These are phyloP conservation scores for Burhinus oedicnemus DNA, from an alignment of 2,113 vertebrate genomes.

Conservation along the genomic window DNA sequence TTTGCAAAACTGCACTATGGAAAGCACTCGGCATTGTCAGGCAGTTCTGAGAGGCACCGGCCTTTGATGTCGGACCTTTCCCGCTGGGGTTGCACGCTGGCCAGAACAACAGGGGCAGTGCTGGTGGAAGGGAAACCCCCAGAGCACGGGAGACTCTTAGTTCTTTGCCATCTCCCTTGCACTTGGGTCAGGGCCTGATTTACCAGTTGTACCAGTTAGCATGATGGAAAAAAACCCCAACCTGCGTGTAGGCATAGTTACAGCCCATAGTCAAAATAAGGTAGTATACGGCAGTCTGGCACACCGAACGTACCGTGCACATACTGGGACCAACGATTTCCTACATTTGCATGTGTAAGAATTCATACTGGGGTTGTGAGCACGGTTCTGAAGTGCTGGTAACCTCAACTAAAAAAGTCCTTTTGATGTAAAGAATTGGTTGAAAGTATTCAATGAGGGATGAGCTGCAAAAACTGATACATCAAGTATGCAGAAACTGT, in stretches of 20 bases:
- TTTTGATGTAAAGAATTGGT: neutral
- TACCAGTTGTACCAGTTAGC: neutral
- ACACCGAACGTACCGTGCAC: fast-evolving
- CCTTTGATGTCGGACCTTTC: neutral
- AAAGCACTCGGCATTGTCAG: neutral
- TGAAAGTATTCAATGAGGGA: neutral
- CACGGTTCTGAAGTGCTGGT: neutral
- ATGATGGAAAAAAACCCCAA: neutral
- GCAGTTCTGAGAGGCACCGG: neutral
- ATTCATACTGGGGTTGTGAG: neutral
- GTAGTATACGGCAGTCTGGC: neutral
- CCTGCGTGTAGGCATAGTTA: neutral
- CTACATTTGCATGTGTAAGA: neutral
- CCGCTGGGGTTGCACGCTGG: fast-evolving
- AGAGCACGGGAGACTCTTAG: neutral
- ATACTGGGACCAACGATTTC: neutral
- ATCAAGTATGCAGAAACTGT: neutral
- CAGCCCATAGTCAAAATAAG: neutral
- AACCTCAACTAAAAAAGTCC: neutral
- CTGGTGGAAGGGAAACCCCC: neutral
- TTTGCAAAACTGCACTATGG: neutral
- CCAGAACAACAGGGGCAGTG: neutral
- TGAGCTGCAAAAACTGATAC: neutral
- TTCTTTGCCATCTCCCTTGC: neutral
- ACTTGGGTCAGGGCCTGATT: neutral